Percentiles rank a stretch among this genome's conserved stretches.
phyloP scores from a whole-genome alignment of 1,140 invertebrate genomes.

The Musca domestica region DNA sequence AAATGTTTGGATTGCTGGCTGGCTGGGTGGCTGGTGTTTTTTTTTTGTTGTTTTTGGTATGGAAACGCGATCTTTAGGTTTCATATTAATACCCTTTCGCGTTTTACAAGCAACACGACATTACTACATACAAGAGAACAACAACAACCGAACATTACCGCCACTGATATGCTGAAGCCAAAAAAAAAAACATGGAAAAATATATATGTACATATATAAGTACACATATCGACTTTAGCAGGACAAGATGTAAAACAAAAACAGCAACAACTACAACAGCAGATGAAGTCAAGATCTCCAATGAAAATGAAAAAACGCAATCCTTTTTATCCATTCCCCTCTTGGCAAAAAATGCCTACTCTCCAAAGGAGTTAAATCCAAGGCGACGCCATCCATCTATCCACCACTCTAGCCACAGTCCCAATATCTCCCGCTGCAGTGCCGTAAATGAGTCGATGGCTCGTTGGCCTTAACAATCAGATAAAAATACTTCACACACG shows the following conservation, averaged over 20 bases:
- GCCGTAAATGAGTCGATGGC: constrained; percentile 16
- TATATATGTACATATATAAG: too few species aligned
- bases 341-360: too few species aligned
- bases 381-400: too few species aligned
- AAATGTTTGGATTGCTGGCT: not conserved
- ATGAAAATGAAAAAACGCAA: constrained; percentile 14
- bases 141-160: constrained; percentile 14
- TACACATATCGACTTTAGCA: too few species aligned
- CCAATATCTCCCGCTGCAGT: too few species aligned
- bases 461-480: constrained; percentile 36
- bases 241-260: not conserved
- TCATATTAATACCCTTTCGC: constrained; percentile 53
- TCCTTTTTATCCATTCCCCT: too few species aligned
- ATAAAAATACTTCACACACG: constrained; percentile 53
- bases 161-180: too few species aligned
- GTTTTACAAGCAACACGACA: constrained; percentile 27
- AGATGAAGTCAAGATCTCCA: too few species aligned
- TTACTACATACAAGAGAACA: constrained; percentile 6
- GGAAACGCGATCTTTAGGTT: constrained; percentile 43
- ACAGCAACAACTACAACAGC: not conserved
- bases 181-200: too few species aligned
- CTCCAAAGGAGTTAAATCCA: too few species aligned
- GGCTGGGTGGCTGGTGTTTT: not conserved
- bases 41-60: not conserved
- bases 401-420: too few species aligned